Evolutionary conservation across 2,113 vertebrate species (phyloP), one percentile per base, ranked within the genome.

Genomic region (Pachypanchax playfairii): DNA sequence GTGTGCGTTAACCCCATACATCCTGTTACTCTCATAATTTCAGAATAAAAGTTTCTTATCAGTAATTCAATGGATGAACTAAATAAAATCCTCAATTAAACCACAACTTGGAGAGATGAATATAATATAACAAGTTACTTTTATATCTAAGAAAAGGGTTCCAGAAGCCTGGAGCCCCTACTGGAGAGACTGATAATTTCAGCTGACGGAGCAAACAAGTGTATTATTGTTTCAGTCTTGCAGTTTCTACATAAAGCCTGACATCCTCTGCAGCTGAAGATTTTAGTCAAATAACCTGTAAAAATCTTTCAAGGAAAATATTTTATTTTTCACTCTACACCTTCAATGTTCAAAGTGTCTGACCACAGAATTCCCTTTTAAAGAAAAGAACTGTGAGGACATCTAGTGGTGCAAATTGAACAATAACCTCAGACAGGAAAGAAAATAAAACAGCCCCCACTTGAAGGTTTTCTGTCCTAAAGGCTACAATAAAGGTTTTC

Each of bases 341-440:
- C 39, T 24, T 21, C 41, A 28, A 11, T 17, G 15, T 56, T 36
- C 18, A 33, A 12, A 20, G 29, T 28, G 38, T 5, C 8, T 21
- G 28, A 1, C 29, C 21, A 5, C 18, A 25, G 2, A 28, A 25
- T 14, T 31, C 11, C 15, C 6, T 38, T 25, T 33, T 29, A 20
- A 47, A 48, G 22, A 51, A 52, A 53, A 80, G 79, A 51, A 48
- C 55, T 48, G 46, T 69, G 69, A 41, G 56, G 84, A 74, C 88
- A 84, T 77, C 88, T 88, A 73, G 86, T 83, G 88, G 86, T 4
- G 18, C 1, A 22, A 79, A 36, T 5, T 12, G 5, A 6, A 33
- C 25, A 22, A 49, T 17, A 29, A 9, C 31, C 41, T 44, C 62
- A 63, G 75, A 85, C 21, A n/a, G n/a, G n/a, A n/a, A n/a, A n/a